Percentiles rank a stretch among this genome's conserved stretches.
phyloP scores from a whole-genome alignment of 2,113 vertebrate species.

The Talpa occidentalis region DNA sequence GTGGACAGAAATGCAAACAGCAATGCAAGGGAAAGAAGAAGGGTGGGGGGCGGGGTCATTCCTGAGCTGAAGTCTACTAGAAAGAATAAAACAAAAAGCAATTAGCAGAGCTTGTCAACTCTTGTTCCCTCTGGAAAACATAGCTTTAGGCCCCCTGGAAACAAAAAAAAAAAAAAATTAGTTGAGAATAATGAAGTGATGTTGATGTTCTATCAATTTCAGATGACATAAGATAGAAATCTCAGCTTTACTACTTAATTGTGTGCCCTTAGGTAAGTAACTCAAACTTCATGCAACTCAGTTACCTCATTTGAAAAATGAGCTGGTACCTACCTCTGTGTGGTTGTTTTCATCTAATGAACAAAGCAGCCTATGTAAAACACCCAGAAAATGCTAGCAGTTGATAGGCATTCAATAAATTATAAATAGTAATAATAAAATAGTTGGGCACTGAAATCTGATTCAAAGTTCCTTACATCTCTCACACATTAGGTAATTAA shows the following conservation, averaged over 20 bases:
- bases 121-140: background rate
- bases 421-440: conserved; percentile 20
- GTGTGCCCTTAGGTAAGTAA: background rate
- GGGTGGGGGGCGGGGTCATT: background rate
- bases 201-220: conserved; percentile 40
- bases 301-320: conserved; percentile 18
- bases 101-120: conserved; percentile 25
- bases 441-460: background rate
- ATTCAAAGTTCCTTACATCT: background rate
- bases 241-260: conserved; percentile 15
- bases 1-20: background rate
- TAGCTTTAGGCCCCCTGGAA: background rate
- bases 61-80: background rate
- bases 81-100: conserved; percentile 40
- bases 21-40: background rate
- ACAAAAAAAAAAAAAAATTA: conserved; percentile 26
- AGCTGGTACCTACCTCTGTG: background rate
- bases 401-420: background rate
- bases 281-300: background rate
- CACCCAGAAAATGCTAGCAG: background rate
- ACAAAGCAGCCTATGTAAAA: background rate
- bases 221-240: conserved; percentile 11
- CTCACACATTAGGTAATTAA: background rate
- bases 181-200: background rate
- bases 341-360: background rate